phyloP scores from a whole-genome alignment of 2,797 vertebrate species.

The Sylvilagus floridanus region DNA sequence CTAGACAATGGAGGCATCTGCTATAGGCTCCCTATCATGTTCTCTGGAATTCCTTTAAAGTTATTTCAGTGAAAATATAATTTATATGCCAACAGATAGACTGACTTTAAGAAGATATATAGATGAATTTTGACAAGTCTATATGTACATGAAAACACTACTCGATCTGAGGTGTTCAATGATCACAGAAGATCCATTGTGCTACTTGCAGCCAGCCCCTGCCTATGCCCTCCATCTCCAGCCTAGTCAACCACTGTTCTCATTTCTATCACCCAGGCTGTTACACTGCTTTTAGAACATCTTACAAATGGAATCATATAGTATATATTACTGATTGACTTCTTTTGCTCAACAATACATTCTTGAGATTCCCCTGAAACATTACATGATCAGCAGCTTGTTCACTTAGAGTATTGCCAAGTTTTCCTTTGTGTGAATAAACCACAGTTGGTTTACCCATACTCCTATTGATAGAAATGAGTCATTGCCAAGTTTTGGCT shows the following conservation, averaged over 20 bases:
- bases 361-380: not conserved
- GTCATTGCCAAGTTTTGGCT: constrained; percentile 3
- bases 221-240: not conserved
- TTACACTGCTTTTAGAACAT: constrained; percentile 29
- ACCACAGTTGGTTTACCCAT: constrained; percentile 12
- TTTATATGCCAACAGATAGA: not conserved
- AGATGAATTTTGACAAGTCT: not conserved
- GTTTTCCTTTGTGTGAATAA: not conserved
- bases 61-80: not conserved
- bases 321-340: constrained; percentile 9
- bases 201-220: not conserved
- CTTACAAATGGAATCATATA: not conserved
- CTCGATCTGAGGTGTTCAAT: not conserved
- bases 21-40: not conserved
- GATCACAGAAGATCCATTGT: not conserved
- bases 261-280: not conserved
- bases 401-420: constrained; percentile 2
- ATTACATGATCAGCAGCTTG: not conserved
- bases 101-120: not conserved
- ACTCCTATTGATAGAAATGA: not conserved
- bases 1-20: not conserved
- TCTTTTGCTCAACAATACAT: constrained; percentile 8
- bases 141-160: not conserved
- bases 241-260: not conserved
- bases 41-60: not conserved